phyloP scores from a whole-genome alignment of 1,140 invertebrate genomes.

The Microplitis demolitor region DNA sequence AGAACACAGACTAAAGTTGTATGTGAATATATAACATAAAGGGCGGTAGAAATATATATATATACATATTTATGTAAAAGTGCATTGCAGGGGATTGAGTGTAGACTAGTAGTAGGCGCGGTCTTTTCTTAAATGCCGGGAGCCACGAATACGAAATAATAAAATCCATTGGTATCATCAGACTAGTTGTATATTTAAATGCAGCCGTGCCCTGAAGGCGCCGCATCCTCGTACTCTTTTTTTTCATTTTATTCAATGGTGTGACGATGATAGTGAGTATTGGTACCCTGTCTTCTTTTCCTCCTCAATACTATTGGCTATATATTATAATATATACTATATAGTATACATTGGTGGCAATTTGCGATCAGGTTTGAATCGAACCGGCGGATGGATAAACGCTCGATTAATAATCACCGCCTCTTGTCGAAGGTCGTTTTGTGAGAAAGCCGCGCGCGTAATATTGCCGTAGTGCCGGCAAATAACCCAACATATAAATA shows the following conservation, averaged over 20 bases:
- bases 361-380: constrained; percentile 32
- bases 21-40: no score
- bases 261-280: not conserved
- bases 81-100: not conserved
- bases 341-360: constrained; percentile 11
- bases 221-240: not conserved
- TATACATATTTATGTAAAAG: not conserved
- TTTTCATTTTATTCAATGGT: not conserved
- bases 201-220: constrained; percentile 4
- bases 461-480: not conserved
- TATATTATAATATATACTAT: not conserved
- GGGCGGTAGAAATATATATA: not conserved
- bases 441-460: not conserved
- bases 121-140: constrained; percentile 22
- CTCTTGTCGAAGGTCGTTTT: constrained; percentile 19
- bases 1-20: not conserved
- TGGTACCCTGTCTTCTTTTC: not conserved
- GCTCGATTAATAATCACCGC: constrained; percentile 31
- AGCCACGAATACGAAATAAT: constrained; percentile 12
- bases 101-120: not conserved
- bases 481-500: not conserved
- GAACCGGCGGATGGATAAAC: constrained; percentile 29
- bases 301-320: not conserved
- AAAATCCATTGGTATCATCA: no score
- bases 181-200: constrained; percentile 11